phyloP scores from a whole-genome alignment of 2,797 vertebrate genomes.

The Threskiornis aethiopicus region DNA sequence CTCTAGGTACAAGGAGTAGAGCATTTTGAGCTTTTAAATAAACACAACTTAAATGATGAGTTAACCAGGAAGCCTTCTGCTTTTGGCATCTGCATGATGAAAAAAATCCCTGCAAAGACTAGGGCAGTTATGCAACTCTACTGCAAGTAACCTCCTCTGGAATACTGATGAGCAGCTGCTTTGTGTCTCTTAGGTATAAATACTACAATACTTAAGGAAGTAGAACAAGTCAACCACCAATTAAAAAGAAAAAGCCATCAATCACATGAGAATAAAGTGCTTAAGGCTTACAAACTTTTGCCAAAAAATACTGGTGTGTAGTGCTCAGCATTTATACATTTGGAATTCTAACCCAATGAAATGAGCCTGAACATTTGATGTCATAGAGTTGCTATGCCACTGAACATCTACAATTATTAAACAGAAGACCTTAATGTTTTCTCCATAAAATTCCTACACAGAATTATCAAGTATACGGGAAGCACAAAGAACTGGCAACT shows the following conservation, averaged over 20 bases:
- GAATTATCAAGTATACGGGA: background rate
- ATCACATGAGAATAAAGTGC: background rate
- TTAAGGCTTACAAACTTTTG: constrained; percentile 3
- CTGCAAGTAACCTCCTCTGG: constrained; percentile 84
- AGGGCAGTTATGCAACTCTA: constrained; percentile 87
- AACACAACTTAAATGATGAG: constrained; percentile 11
- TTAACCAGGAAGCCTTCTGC: constrained; percentile 32
- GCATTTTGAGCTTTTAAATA: background rate
- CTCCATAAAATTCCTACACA: background rate
- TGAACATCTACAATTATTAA: background rate
- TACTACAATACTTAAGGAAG: constrained; percentile 47
- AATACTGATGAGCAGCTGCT: constrained; percentile 84
- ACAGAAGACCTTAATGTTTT: background rate
- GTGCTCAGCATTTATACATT: background rate
- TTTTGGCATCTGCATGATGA: constrained; percentile 43
- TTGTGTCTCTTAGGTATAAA: constrained; percentile 54
- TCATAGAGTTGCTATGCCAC: background rate
- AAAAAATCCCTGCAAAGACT: constrained; percentile 73
- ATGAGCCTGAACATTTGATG: background rate
- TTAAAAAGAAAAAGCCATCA: constrained; percentile 24
- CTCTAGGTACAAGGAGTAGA: background rate
- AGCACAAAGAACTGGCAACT: background rate
- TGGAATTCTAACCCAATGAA: background rate
- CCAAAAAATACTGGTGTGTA: background rate
- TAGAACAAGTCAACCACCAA: constrained; percentile 19